Evolutionary conservation across 1,140 invertebrate species (phyloP), one percentile per base, ranked within the genome.

Genomic region (Lycorma delicatula): DNA sequence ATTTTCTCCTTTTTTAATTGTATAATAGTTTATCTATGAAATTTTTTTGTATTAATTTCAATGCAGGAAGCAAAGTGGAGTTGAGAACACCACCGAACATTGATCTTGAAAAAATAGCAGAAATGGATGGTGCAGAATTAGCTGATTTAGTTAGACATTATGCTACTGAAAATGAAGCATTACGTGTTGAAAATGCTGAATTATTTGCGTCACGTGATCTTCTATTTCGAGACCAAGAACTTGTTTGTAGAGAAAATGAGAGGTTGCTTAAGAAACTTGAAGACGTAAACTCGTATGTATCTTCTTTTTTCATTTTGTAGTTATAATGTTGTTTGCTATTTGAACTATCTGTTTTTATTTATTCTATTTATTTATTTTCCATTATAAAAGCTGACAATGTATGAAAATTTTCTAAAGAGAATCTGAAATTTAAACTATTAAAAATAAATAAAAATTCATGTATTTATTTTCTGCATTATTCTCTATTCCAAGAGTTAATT

Each of bases 161-260:
- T 65, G 83, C 89, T 71, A 77, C 74, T n/a, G 92, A 96, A 70
- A 96, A 96, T 71, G 84, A 90, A 63, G 83, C 86, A 0, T 69
- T 97, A 9, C 78, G 91, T 51, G 80, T 82, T 36, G 92, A 96
- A 72, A 96, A 96, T 70, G 79, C 84, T 13, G 91, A 95, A 59
- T 74, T 96, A 18, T 92, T 91, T 68, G 75, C 79, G 2, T 80
- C 85, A 0, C 75, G 89, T 51, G 90, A 95, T 64, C 78, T 85
- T 36, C 75, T 94, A 23, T 77, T 92, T 46, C 72, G 90, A 34
- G 93, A 97, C 68, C 91, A 95, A 66, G 91, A 96, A 70, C 70
- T 91, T 4, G 83, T 96, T 11, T 92, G 89, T 66, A 75, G 88
- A 56, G 92, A 97, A 70, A 96, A 96, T 68, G 93, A 96, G 70